These are phyloP conservation scores for Umimayanthus chanpuru DNA, from an alignment of 92 coral and sea anemone species.

Conservation along the genomic window DNA sequence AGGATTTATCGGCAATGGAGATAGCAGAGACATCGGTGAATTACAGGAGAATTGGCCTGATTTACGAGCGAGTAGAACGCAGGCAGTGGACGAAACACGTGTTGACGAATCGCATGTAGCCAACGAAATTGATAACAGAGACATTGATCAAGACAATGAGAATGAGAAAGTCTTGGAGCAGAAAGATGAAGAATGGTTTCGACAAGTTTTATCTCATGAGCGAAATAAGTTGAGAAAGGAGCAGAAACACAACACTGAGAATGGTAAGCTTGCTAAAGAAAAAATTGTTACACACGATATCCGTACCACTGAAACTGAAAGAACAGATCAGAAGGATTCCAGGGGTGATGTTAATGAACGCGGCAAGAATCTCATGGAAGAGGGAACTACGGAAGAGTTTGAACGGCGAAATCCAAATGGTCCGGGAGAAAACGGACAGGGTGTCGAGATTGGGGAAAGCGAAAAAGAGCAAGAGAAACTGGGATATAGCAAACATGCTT, in stretches of 20 bases:
- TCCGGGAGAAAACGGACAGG: constrained; percentile 84
- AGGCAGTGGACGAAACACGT: neutral
- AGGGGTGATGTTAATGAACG: neutral
- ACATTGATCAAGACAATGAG: constrained; percentile 20
- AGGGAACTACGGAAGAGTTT: constrained; percentile 1
- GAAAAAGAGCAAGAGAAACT: constrained; percentile 74
- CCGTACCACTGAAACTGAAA: neutral
- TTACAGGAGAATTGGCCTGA: neutral
- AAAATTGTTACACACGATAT: neutral
- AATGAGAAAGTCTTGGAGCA: neutral
- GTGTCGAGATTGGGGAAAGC: constrained; percentile 58
- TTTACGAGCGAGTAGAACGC: neutral
- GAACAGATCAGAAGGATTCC: neutral
- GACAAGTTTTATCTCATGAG: constrained; percentile 5
- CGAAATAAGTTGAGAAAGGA: neutral
- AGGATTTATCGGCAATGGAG: constrained; percentile 2
- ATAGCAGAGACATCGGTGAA: neutral
- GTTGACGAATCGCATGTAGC: constrained; percentile 9
- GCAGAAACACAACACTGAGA: neutral
- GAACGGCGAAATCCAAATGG: constrained; percentile 70
- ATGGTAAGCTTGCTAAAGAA: neutral
- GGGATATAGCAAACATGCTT: constrained; percentile 79
- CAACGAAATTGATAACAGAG: constrained; percentile 26
- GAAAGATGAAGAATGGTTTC: constrained; percentile 13
- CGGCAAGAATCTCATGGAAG: neutral